phyloP scores from a whole-genome alignment of 2,888 invertebrate genomes.

The Teleogryllus oceanicus region DNA sequence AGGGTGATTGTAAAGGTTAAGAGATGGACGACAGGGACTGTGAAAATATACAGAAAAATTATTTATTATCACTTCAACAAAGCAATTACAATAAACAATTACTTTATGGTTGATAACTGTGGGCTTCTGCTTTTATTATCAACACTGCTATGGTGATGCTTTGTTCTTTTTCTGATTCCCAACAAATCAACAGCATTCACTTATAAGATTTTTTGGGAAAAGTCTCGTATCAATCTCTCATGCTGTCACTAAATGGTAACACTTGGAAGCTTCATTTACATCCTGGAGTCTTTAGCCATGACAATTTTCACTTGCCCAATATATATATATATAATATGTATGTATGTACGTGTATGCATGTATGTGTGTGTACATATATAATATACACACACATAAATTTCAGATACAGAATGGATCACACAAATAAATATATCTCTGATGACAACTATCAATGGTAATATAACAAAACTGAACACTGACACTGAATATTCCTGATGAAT shows the following conservation, averaged over 20 bases:
- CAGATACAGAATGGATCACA: not conserved
- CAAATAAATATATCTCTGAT: not conserved
- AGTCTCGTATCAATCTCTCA: not conserved
- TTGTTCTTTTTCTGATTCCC: not conserved
- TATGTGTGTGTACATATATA: too few relatives aligned
- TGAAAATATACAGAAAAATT: conserved; percentile 35
- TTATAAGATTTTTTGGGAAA: not conserved
- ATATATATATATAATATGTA: too few relatives aligned
- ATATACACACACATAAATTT: not conserved
- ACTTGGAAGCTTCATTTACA: conserved; percentile 10
- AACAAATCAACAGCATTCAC: not conserved
- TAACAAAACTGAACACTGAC: not conserved
- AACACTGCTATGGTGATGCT: conserved; percentile 22
- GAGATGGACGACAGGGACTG: not conserved
- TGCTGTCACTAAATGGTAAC: not conserved
- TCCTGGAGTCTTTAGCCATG: not conserved
- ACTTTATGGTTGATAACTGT: conserved; percentile 27
- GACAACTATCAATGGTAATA: conserved; percentile 6
- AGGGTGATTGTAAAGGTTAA: not conserved
- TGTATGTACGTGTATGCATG: too few relatives aligned
- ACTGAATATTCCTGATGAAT: not conserved
- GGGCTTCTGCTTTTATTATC: conserved; percentile 23
- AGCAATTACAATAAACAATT: conserved; percentile 34
- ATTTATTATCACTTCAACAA: conserved; percentile 37
- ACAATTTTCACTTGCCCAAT: not conserved